phyloP scores from a whole-genome alignment of 2,797 vertebrate genomes.

The Garrulus glandarius region DNA sequence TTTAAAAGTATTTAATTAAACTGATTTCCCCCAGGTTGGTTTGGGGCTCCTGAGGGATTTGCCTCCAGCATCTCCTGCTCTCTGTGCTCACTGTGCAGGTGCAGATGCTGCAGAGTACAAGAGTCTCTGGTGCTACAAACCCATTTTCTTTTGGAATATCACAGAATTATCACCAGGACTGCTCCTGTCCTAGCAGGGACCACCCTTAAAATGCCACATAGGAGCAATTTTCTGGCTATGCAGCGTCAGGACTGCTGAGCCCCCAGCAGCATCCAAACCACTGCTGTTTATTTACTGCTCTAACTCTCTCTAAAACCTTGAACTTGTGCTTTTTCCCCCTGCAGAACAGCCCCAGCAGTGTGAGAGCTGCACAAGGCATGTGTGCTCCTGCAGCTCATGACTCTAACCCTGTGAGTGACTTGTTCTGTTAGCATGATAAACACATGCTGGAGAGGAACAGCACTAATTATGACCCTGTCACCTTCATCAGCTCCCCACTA shows the following conservation, averaged over 20 bases:
- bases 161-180: not conserved
- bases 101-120: not conserved
- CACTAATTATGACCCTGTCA: slow-evolving; percentile 78
- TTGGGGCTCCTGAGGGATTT: not conserved
- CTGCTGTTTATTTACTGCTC: not conserved
- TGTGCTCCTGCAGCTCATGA: slow-evolving; percentile 62
- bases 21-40: not conserved
- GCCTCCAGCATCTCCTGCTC: not conserved
- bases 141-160: not conserved
- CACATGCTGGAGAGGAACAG: slow-evolving; percentile 65
- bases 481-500: slow-evolving; percentile 74
- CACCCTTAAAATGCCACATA: not conserved
- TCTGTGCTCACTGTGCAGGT: not conserved
- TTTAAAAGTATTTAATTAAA: not conserved
- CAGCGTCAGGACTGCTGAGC: not conserved
- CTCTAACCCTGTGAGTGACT: slow-evolving; percentile 59
- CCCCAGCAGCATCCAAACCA: not conserved
- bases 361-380: slow-evolving; percentile 51
- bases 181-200: not conserved
- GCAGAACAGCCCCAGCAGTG: not conserved
- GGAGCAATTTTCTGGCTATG: fast-evolving
- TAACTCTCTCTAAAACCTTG: fast-evolving
- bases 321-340: not conserved
- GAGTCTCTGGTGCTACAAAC: not conserved
- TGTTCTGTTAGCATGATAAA: slow-evolving; percentile 47